Base-by-base conservation (phyloP, 2,888 invertebrate genomes). In the Synanthedon myopaeformis region DNA sequence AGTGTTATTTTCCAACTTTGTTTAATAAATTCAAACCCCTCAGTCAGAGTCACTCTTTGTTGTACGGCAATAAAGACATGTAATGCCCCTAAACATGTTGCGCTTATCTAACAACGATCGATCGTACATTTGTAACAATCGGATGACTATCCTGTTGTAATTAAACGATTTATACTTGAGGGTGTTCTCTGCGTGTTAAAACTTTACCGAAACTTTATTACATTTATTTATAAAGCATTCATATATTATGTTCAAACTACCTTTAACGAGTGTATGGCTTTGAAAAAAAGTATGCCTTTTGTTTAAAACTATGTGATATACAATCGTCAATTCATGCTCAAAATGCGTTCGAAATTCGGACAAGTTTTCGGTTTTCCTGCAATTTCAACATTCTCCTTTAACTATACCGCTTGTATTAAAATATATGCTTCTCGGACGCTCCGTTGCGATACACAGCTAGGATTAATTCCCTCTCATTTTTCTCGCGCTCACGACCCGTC, bases 381-480 rank as follows among this genome's bases (percentile, higher is more conserved):
- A 12, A 19, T 5, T 17, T 12, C 49, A 49, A 49, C 55, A 52
- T 54, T 55, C 55, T 52, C 49, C 45, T 53, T 57, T 57, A 51
- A 56, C 55, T 58, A 60, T 62, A 61, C 59, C 57, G 59, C 57
- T 64, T 58, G 59, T 64, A 70, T 74, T 70, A 72, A 76, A 78
- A 79, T 76, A 75, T 72, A 74, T 68, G 69, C 63, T 63, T 64
- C 64, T 57, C 63, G 62, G 64, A 62, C 66, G 63, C 64, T 63
- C 61, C 57, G 64, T 64, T 62, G 61, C 74, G 74, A 74, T 76
- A 74, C 70, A 75, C 69, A 69, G 70, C 66, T 67, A 61, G 74
- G 76, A 82, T 77, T 79, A 80, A 82, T 81, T 73, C 69, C 62
- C 69, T 65, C 68, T 14, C 76, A 83, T 82, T 83, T 81, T 76